Percentiles rank a stretch among this genome's conserved stretches.
These are phyloP conservation scores for Psylliodes chrysocephalus DNA, from an alignment of 2,888 invertebrate genomes.

Conservation along the genomic window DNA sequence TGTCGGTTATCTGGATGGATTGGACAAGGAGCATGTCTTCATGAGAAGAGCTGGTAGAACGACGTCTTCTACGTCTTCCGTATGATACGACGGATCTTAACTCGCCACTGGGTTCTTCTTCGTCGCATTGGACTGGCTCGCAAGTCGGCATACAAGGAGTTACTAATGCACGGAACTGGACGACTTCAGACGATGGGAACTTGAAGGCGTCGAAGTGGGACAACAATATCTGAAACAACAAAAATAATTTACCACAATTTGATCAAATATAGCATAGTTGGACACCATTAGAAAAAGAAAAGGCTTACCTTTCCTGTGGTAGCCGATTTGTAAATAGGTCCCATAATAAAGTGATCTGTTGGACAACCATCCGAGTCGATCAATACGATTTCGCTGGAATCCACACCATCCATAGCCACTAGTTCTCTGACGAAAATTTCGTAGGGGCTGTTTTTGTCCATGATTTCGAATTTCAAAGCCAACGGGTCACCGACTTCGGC, in stretches of 20 bases:
- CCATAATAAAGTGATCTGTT: conserved; percentile 94
- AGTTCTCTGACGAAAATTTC: conserved; percentile 95
- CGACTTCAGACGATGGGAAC: conserved; percentile 94
- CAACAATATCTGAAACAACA: conserved; percentile 75
- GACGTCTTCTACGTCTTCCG: conserved; percentile 80
- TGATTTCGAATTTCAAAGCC: conserved; percentile 90
- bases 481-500: conserved; percentile 94
- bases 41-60: conserved; percentile 67
- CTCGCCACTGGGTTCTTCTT: conserved; percentile 84
- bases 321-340: conserved; percentile 85
- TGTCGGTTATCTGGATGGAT: conserved; percentile 92
- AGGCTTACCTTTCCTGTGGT: conserved; percentile 78
- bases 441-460: conserved; percentile 92
- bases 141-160: conserved; percentile 94
- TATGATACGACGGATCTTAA: conserved; percentile 84
- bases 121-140: conserved; percentile 91
- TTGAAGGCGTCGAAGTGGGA: conserved; percentile 97
- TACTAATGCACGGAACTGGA: conserved; percentile 94
- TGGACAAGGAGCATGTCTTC: conserved; percentile 89
- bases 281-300: conserved; percentile 4
- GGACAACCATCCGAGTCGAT: conserved; percentile 94
- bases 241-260: not conserved
- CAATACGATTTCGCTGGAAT: conserved; percentile 90
- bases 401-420: conserved; percentile 94
- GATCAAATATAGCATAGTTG: no score